phyloP scores from a whole-genome alignment of 2,113 vertebrate species.

The Lipophrys pholis region DNA sequence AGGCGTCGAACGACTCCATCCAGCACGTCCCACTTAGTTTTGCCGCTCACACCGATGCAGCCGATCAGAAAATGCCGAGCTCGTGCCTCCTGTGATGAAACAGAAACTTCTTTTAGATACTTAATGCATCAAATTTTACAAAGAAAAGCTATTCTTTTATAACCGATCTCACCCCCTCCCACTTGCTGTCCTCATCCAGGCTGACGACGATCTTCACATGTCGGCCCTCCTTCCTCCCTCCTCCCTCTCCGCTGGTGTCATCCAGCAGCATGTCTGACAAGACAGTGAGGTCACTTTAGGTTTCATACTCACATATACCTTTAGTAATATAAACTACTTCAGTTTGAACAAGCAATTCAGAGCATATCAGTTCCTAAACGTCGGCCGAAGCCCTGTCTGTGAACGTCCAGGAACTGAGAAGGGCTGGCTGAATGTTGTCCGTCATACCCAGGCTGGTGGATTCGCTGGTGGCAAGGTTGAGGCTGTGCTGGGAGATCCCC shows the following conservation, averaged over 20 bases:
- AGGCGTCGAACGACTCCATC: constrained; percentile 94
- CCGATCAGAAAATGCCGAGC: constrained; percentile 92
- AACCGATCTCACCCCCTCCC: constrained; percentile 89
- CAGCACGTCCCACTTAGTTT: constrained; percentile 98
- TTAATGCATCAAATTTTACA: neutral
- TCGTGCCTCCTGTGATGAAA: constrained; percentile 84
- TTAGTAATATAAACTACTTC: no score
- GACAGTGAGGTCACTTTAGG: neutral
- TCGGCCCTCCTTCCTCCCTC: constrained; percentile 91
- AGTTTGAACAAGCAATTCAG: no score
- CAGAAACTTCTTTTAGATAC: neutral
- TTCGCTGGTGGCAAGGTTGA: constrained; percentile 90
- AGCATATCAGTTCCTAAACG: no score
- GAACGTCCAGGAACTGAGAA: no score
- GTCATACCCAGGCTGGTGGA: constrained; percentile 94
- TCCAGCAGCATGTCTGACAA: constrained; percentile 94
- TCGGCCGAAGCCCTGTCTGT: no score
- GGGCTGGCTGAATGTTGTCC: no score
- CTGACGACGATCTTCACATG: constrained; percentile 94
- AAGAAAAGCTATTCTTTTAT: neutral
- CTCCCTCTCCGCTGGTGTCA: constrained; percentile 89
- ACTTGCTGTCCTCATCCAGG: constrained; percentile 89
- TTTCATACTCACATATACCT: no score
- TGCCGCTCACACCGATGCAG: constrained; percentile 97
- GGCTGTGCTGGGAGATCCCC: constrained; percentile 90